Percentiles rank a stretch among this genome's conserved stretches.
phyloP scores from a whole-genome alignment of 2,888 invertebrate species.

The Polietes domitor region DNA sequence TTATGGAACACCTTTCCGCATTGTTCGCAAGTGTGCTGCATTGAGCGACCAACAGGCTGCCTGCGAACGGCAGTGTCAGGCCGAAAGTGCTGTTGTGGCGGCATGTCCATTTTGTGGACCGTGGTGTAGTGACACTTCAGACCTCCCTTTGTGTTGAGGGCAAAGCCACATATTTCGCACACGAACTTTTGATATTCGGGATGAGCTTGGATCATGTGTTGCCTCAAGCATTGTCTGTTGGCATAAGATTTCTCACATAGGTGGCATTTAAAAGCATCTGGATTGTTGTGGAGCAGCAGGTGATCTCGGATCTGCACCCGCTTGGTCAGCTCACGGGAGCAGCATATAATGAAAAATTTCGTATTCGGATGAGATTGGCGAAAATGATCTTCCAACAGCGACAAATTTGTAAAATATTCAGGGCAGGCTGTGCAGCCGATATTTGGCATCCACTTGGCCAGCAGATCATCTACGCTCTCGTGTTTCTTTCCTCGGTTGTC shows the following conservation, averaged over 20 bases:
- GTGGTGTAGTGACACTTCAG: conserved; percentile 65
- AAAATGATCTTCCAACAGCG: conserved; percentile 67
- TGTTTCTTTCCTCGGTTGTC: no score
- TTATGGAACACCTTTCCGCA: no score
- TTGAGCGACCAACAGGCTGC: no score
- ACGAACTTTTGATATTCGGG: conserved; percentile 67
- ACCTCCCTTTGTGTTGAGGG: conserved; percentile 61
- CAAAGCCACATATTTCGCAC: conserved; percentile 69
- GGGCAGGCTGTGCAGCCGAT: neutral
- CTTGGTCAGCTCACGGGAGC: conserved; percentile 67
- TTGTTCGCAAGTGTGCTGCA: no score
- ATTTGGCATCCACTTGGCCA: neutral
- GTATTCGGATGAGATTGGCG: conserved; percentile 63
- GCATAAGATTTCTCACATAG: conserved; percentile 60
- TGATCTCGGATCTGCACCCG: conserved; percentile 70
- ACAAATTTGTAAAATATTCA: conserved; percentile 59
- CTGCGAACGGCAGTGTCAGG: no score
- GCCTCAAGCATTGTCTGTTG: conserved; percentile 54
- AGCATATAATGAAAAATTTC: conserved; percentile 68
- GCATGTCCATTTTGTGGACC: no score
- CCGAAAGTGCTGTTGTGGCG: no score
- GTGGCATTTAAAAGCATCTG: conserved; percentile 68
- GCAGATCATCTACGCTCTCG: no score
- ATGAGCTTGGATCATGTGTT: conserved; percentile 63
- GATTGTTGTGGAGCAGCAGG: conserved; percentile 68